Percentiles rank a stretch among this genome's conserved stretches.
Conservation (phyloP, 2,888 invertebrate species). For the Hypselothyrea guttata region DNA sequence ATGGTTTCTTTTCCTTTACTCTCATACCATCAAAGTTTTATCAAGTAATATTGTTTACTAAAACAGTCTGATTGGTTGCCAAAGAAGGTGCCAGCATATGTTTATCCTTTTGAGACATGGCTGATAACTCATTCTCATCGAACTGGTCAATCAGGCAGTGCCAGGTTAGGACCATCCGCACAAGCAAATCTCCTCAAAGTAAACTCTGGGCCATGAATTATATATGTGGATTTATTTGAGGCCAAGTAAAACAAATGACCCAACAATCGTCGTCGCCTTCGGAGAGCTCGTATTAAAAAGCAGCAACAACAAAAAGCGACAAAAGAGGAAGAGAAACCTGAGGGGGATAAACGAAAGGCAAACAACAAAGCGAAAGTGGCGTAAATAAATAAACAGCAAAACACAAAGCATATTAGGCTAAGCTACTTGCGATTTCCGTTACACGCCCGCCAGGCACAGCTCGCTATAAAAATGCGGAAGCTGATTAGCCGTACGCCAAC, state of each 20-base stretch:
- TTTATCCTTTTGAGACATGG: constrained; percentile 1
- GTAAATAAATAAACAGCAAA: constrained; percentile 72
- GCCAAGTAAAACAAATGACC: constrained; percentile 75
- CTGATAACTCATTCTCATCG: constrained; percentile 18
- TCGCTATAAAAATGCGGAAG: constrained; percentile 71
- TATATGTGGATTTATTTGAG: constrained; percentile 77
- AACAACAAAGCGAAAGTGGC: constrained; percentile 57
- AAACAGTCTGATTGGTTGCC: too few relatives aligned
- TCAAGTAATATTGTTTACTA: too few relatives aligned
- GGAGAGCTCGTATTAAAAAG: constrained; percentile 43
- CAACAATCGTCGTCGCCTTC: constrained; percentile 48
- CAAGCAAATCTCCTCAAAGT: constrained; percentile 48
- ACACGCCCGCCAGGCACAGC: constrained; percentile 56
- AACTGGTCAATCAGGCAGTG: constrained; percentile 37
- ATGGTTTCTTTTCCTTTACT: too few relatives aligned
- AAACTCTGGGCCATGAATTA: constrained; percentile 66
- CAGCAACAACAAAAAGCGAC: constrained; percentile 6
- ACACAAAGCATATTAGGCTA: constrained; percentile 77
- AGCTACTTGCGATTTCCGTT: constrained; percentile 76
- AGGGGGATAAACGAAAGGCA: constrained; percentile 7
- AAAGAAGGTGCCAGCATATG: too few relatives aligned
- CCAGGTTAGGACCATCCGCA: neutral
- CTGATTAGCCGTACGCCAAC: constrained; percentile 56
- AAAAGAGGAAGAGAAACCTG: neutral
- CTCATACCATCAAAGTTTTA: too few relatives aligned